Evolutionary conservation across 2,113 vertebrate species (phyloP), one percentile per base, ranked within the genome.

Genomic region (Hassar affinis): DNA sequence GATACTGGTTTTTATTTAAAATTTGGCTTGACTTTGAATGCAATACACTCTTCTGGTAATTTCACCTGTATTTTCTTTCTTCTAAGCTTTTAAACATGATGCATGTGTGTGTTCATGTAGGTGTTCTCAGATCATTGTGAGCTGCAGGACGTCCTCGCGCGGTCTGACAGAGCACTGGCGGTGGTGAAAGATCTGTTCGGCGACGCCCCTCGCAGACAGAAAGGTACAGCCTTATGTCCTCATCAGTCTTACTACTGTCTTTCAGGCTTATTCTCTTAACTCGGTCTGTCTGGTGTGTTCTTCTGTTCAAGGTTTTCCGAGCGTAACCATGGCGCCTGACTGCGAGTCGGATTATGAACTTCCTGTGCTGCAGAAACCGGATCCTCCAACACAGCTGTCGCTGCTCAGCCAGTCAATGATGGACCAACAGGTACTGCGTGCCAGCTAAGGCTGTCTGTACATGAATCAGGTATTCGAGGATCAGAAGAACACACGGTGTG

Each of bases 61-160:
- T 33, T 66, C 6, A 30, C n/a, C 59, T 62, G 22, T 15, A 66
- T 4, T 69, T 1, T 69, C 35, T 69, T 3, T 25, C 22, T 42
- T 22, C 10, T 11, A 69, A 18, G 35, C 18, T 69, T 72, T 15
- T n/a, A 0, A n/a, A 17, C 45, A 54, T 11, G 6, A 59, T 42
- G 25, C 11, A 14, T 87, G 72, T 92, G 82, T 85, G 49, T 90
- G 0, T 75, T 0, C 61, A 69, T 93, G 81, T 90, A 99, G 97
- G 95, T 97, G 83, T 94, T 98, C 83, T 97, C 95, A 83, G 96
- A 96, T 85, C 95, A 97, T 88, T 94, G 96, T 89, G 93, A 93
- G 88, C 91, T 96, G 74, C 95, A 95, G 77, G 96, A 97, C 84
- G 95, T 94, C 1, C 87, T 97, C 88, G 92, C 95, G 74, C 91